Evolutionary conservation across 2,888 invertebrate genomes (phyloP).

Genomic region (Actias luna): DNA sequence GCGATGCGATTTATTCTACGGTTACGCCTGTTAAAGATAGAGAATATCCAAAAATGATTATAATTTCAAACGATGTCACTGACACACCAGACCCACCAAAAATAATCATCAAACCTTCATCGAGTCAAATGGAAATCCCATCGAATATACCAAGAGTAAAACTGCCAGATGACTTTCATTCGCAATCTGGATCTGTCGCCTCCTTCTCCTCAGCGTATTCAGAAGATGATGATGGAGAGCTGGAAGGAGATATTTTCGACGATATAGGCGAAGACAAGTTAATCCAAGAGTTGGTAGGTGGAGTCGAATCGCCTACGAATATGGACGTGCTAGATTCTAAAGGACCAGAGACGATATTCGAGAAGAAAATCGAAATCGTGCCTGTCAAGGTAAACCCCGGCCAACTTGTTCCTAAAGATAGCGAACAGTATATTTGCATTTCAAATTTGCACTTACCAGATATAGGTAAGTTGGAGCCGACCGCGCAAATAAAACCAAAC

Average conservation of each 20-base stretch:
- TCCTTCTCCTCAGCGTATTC: constrained; percentile 69
- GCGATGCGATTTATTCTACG: constrained; percentile 32
- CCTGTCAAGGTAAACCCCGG: constrained; percentile 67
- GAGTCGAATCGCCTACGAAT: constrained; percentile 67
- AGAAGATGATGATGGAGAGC: constrained; percentile 59
- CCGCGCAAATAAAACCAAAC: constrained; percentile 73
- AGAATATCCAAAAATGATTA: constrained; percentile 74
- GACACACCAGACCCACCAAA: constrained; percentile 79
- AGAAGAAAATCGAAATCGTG: constrained; percentile 70
- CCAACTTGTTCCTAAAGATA: constrained; percentile 47
- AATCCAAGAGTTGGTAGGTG: constrained; percentile 71
- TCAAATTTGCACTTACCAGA: constrained; percentile 66
- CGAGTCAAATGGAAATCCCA: constrained; percentile 58
- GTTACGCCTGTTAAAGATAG: constrained; percentile 43
- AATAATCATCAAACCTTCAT: constrained; percentile 83
- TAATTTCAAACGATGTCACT: constrained; percentile 70
- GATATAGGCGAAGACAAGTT: constrained; percentile 68
- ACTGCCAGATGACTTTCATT: constrained; percentile 72
- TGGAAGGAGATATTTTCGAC: constrained; percentile 53
- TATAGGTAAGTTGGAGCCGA: constrained; percentile 55
- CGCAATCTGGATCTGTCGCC: constrained; percentile 54
- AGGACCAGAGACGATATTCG: constrained; percentile 66
- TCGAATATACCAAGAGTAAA: constrained; percentile 76
- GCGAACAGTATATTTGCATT: constrained; percentile 68
- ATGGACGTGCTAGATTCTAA: constrained; percentile 67